Evolutionary conservation across 2,113 vertebrate genomes (phyloP), one percentile per base, ranked within the genome.

Genomic region (Microtus montanus): DNA sequence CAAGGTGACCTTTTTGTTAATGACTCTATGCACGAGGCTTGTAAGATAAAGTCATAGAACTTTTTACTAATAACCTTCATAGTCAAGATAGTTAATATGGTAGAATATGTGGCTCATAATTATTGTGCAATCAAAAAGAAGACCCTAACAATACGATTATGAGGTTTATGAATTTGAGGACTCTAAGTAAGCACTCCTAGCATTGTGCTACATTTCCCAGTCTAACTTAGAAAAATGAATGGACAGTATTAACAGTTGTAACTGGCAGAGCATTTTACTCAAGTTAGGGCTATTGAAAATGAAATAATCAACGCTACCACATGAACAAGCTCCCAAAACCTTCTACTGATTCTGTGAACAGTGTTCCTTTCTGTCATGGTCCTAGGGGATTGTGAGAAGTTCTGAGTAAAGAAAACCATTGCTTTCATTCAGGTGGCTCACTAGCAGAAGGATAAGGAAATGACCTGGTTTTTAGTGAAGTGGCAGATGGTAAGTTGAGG

Each of bases 241-340:
- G 26, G 41, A 75, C 87, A 90, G 49, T 20, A 47, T 33, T 68
- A 84, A 58, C 58, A 83, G 15, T 63, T 66, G 63, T 68, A 15
- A 58, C 22, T 38, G 79, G 20, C 79, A 68, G 22, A 35, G 35
- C 9, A 33, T 30, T 92, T 86, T 70, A 78, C 28, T 52, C 20
- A 86, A 71, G 49, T 49, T 35, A 49, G 41, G 38, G 5, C 9
- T 66, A 22, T 14, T 68, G 15, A 54, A 92, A 90, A 8, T 38
- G 11, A 92, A 92, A 93, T 71, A 68, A 93, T 71, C 24, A 85
- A 89, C 77, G 82, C 68, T 66, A 88, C 64, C 61, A 73, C 85
- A 94, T 74, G 73, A 87, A 28, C 63, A 92, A 70, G 17, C 24
- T 41, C 61, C 74, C 0, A 90, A 52, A 92, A 87, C 70, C 35